Base-by-base conservation (phyloP, 1,140 invertebrate genomes). In the Lanistes nyassanus region DNA sequence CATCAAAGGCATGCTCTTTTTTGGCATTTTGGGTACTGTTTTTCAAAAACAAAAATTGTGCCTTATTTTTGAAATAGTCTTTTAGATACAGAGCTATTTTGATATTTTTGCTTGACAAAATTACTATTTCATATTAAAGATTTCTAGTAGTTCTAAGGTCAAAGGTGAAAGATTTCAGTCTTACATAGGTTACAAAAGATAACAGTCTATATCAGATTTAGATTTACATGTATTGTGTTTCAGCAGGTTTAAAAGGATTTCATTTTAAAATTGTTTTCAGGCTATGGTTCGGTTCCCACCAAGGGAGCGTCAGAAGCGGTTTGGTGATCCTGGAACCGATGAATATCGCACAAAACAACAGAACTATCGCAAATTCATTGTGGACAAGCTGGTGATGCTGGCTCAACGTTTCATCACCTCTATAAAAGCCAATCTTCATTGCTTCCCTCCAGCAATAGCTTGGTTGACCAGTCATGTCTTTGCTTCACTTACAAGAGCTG, bases 341-440 rank as follows among this genome's bases (percentile, higher is more conserved):
- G 93, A 94, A 60, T 96, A 95, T 85, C 90, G 92, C 60, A 87
- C 91, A 1, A 95, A 94, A 84, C 88, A 96, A 42, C 91, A 92
- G 39, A 91, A 93, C 77, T 96, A 97, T 86, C 92, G 95, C 23
- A 81, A 81, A 55, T 83, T 85, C 26, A 89, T 90, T 69, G 92
- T 96, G n/a, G 93, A 93, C 69, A 94, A 95, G 80, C 90, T 99
- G 74, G 94, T 94, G 71, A 91, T 93, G 34, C 92, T 98, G 51
- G 93, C 95, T 1, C 93, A 93, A 84, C 91, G 92, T 80, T 99
- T 99, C 86, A 94, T 99, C 69, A 89, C 91, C 11, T 95, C 94
- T 64, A 93, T 99, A 77, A 91, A 93, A 62, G 94, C 95, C 77
- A 96, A 96, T 86, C 94, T 98, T 90, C 93, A 95, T 74, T 95